phyloP scores from a whole-genome alignment of 2,113 vertebrate genomes.

The Coturnix japonica region DNA sequence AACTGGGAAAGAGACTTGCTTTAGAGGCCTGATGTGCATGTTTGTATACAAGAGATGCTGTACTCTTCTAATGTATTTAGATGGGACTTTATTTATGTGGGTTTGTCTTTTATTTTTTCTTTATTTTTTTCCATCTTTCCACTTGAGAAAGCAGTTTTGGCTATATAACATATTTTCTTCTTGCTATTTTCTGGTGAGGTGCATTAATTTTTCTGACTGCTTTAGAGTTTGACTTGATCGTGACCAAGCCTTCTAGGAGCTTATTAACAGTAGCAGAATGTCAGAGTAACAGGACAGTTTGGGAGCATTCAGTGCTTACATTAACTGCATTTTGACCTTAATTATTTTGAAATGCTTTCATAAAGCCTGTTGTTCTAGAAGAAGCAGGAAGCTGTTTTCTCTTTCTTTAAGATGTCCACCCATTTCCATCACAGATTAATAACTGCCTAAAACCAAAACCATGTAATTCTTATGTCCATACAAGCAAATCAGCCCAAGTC shows the following conservation, averaged over 20 bases:
- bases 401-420: background rate
- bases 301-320: background rate
- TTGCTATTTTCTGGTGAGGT: background rate
- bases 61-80: background rate
- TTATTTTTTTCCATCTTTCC: background rate
- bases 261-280: background rate
- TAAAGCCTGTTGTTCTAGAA: background rate
- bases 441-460: background rate
- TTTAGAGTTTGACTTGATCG: background rate
- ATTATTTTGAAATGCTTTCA: background rate
- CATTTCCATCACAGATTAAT: background rate
- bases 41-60: background rate
- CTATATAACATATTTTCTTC: background rate
- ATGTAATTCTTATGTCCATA: background rate
- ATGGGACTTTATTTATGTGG: background rate
- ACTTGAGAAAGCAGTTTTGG: background rate
- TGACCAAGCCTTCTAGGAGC: background rate
- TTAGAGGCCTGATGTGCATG: accelerated
- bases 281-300: background rate
- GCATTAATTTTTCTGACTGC: background rate
- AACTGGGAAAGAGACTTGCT: background rate
- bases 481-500: background rate
- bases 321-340: background rate
- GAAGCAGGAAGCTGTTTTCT: background rate
- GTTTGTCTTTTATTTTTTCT: background rate